A percentile compares a stretch with the other conserved stretches of the same genome.
Evolutionary conservation across 2,113 vertebrate genomes (phyloP).

Genomic region (Toxostoma redivivum): DNA sequence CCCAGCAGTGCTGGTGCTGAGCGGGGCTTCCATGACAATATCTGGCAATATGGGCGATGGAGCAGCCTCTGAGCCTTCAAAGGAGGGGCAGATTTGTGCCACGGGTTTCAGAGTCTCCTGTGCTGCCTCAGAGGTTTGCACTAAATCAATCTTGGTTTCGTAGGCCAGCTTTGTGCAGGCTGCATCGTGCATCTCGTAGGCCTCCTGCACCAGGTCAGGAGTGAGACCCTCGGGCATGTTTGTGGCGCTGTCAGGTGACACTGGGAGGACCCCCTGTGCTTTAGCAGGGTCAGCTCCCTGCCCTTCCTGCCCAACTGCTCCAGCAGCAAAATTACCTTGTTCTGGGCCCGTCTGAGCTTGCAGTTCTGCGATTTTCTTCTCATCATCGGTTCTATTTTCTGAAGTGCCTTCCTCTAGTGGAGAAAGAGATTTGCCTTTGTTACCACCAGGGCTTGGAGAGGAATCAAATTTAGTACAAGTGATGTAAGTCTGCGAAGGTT

Average conservation of each 20-base stretch:
- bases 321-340: slow-evolving; percentile 13
- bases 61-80: slow-evolving; percentile 77
- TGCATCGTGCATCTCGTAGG: slow-evolving; percentile 77
- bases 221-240: slow-evolving; percentile 88
- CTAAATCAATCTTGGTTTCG: slow-evolving; percentile 79
- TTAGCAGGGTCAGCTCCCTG: slow-evolving; percentile 62
- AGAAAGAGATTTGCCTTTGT: slow-evolving; percentile 57
- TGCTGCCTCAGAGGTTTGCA: slow-evolving; percentile 74
- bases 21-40: slow-evolving; percentile 92
- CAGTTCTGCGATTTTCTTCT: slow-evolving; percentile 79
- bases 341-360: slow-evolving; percentile 69
- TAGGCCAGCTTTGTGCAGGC: slow-evolving; percentile 75
- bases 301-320: slow-evolving; percentile 38
- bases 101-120: slow-evolving; percentile 73
- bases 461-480: slow-evolving; percentile 79
- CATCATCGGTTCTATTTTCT: slow-evolving; percentile 79
- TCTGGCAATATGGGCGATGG: slow-evolving; percentile 86
- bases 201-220: slow-evolving; percentile 93
- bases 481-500: slow-evolving; percentile 70
- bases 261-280: not conserved
- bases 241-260: slow-evolving; percentile 37
- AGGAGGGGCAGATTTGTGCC: slow-evolving; percentile 72
- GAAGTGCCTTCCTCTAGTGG: slow-evolving; percentile 61
- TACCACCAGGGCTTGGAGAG: slow-evolving; percentile 65
- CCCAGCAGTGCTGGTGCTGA: slow-evolving; percentile 76